Percentiles rank a stretch among this genome's conserved stretches.
Conservation (phyloP, 2,888 invertebrate species). For the Teinopalpus imperialis region DNA sequence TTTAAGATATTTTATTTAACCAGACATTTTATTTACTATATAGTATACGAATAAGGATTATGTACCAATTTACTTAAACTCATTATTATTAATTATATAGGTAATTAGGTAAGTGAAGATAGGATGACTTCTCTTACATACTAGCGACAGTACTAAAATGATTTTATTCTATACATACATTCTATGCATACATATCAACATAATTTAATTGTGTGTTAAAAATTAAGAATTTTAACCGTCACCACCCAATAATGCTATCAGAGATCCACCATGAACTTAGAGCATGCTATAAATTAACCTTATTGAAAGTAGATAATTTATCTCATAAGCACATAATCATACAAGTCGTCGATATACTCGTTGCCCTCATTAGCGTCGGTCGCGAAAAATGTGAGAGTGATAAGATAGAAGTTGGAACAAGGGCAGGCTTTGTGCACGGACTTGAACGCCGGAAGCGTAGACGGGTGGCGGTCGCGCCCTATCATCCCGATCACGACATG, state of each 20-base stretch:
- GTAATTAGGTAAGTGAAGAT: no score
- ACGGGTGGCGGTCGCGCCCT: slow-evolving; percentile 51
- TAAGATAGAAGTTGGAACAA: slow-evolving; percentile 72
- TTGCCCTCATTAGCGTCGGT: slow-evolving; percentile 65
- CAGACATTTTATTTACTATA: no score
- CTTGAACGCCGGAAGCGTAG: slow-evolving; percentile 39
- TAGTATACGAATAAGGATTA: no score
- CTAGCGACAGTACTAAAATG: no score
- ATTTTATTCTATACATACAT: no score
- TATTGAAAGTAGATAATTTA: slow-evolving; percentile 40
- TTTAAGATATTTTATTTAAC: no score
- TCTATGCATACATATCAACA: no score
- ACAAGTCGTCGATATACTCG: slow-evolving; percentile 58
- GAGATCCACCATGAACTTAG: slow-evolving; percentile 11
- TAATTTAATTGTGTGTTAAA: no score
- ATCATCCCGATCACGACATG: slow-evolving; percentile 22
- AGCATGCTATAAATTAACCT: slow-evolving; percentile 44
- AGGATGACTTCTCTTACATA: no score
- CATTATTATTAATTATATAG: no score
- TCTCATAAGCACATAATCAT: slow-evolving; percentile 52
- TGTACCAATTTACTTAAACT: no score
- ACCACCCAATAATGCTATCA: slow-evolving; percentile 10
- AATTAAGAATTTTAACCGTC: no score
- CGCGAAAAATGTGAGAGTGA: slow-evolving; percentile 75
- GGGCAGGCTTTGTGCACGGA: slow-evolving; percentile 53